phyloP scores from a whole-genome alignment of 1,140 invertebrate species.

The Melitaea cinxia region DNA sequence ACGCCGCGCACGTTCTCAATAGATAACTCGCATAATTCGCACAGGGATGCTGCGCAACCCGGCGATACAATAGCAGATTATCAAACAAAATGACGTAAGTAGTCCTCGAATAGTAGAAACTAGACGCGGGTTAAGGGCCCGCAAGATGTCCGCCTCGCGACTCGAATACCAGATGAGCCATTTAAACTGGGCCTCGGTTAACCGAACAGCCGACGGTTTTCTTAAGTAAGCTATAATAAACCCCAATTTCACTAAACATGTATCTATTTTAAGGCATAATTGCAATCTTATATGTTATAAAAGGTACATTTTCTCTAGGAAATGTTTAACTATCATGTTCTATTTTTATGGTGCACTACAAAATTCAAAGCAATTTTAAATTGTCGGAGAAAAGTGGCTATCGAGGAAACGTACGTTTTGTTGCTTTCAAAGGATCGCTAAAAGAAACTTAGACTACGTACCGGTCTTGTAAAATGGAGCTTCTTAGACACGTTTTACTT shows the following conservation, averaged over 20 bases:
- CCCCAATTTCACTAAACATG: slow-evolving; percentile 31
- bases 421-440: slow-evolving; percentile 46
- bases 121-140: slow-evolving; percentile 74
- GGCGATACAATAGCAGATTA: slow-evolving; percentile 79
- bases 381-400: slow-evolving; percentile 40
- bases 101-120: slow-evolving; percentile 72
- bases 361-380: slow-evolving; percentile 45
- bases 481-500: slow-evolving; percentile 46
- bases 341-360: slow-evolving; percentile 29
- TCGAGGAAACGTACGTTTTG: slow-evolving; percentile 42
- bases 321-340: slow-evolving; percentile 14
- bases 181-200: slow-evolving; percentile 34
- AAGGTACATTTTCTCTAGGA: slow-evolving; percentile 4
- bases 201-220: slow-evolving; percentile 33
- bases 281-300: slow-evolving; percentile 8
- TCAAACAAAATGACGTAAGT: slow-evolving; percentile 79
- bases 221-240: slow-evolving; percentile 40
- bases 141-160: slow-evolving; percentile 65
- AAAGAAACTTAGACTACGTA: slow-evolving; percentile 46
- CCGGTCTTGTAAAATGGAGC: slow-evolving; percentile 36
- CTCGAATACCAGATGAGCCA: slow-evolving; percentile 74
- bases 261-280: slow-evolving; percentile 21
- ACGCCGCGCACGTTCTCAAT: slow-evolving; percentile 71
- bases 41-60: slow-evolving; percentile 65
- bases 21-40: slow-evolving; percentile 79